Evolutionary conservation across 2,113 vertebrate genomes (phyloP), one percentile per base, ranked within the genome.

Genomic region (Suricata suricatta): DNA sequence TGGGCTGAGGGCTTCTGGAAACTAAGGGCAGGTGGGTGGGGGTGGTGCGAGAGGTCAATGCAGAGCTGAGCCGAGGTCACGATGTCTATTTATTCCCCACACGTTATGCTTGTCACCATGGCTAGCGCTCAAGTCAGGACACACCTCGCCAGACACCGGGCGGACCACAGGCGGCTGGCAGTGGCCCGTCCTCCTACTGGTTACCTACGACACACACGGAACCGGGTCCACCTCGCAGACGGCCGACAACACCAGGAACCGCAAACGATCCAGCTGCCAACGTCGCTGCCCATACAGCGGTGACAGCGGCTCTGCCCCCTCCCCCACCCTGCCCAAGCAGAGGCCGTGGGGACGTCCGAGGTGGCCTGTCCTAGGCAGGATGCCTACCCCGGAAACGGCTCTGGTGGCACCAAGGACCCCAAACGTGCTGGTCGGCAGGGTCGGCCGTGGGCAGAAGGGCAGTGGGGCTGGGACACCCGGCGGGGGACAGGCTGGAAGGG

Each of bases 51-150:
- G 52, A 85, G 76, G 60, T 50, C 19, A 44, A 57, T 3, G 6
- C 41, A 0, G 64, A 71, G 21, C 47, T 68, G 31, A 81, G n/a
- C 44, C 41, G 71, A 84, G 97, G 96, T 97, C 96, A 96, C 94
- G 74, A 98, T 82, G 97, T 77, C 85, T 57, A 13, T 99, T 99
- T 99, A 98, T 99, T 99, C 96, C 97, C 97, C 97, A 97, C 96
- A 88, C 92, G n/a, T 93, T 96, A 98, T 95, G 98, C n/a, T 12
- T 52, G 25, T 21, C 90, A 97, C 93, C 98, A 96, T 35, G 14
- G 77, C 91, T 74, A 88, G 50, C 68, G 83, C 90, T 71, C 33
- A 6, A 29, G 84, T 93, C 87, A 19, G 95, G 91, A 64, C 12
- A 33, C 35, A n/a, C 35, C 23, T 80, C 8, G 1, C 38, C 11